Conservation (phyloP, 2,797 vertebrate genomes). For the Amniataba percoides region DNA sequence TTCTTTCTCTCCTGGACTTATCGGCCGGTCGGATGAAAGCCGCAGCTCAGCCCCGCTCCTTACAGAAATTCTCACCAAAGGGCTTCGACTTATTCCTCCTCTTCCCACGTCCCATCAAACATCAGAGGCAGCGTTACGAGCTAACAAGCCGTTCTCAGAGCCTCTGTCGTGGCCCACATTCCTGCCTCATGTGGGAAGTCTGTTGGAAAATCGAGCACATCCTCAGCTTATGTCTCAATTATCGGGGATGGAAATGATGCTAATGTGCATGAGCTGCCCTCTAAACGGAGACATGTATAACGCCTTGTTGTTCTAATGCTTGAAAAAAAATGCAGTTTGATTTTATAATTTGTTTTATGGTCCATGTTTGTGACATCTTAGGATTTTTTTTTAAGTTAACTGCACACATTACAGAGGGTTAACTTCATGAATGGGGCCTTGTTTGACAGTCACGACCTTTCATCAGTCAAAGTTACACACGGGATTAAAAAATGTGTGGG, state of each 20-base stretch:
- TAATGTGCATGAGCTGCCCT: not conserved
- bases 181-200: not conserved
- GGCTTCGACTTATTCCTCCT: not conserved
- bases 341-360: slow-evolving; percentile 13
- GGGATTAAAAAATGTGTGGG: slow-evolving; percentile 4
- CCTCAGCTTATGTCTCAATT: not conserved
- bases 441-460: not conserved
- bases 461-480: not conserved
- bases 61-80: not conserved
- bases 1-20: not conserved
- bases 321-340: not conserved
- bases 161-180: not conserved
- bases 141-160: slow-evolving; percentile 36
- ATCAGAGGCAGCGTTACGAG: slow-evolving; percentile 23
- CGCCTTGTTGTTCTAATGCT: not conserved
- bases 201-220: not conserved
- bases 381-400: not conserved
- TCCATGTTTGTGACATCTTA: not conserved
- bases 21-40: not conserved
- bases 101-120: slow-evolving; percentile 12
- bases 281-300: not conserved
- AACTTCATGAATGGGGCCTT: slow-evolving; percentile 11
- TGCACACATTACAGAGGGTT: not conserved
- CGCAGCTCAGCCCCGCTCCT: not conserved
- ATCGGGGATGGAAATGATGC: not conserved